Conservation (phyloP, 2,113 vertebrate genomes). For the Daubentonia madagascariensis region DNA sequence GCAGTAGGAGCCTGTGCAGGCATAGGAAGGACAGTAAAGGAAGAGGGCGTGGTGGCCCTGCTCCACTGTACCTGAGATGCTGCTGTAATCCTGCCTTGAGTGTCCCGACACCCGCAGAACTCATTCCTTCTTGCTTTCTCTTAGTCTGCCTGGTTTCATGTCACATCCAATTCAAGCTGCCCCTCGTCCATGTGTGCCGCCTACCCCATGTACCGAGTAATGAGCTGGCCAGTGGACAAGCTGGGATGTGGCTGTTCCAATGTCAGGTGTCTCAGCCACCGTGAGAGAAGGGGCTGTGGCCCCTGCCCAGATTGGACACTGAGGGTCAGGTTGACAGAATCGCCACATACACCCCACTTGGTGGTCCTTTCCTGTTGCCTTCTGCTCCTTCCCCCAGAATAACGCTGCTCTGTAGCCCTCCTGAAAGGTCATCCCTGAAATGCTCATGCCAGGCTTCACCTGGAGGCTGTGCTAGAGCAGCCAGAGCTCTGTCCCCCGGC, state of each 20-base stretch:
- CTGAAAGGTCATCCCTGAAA: neutral
- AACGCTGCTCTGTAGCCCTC: neutral
- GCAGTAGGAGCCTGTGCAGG: neutral
- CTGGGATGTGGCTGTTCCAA: neutral
- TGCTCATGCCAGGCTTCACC: neutral
- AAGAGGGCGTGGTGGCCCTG: neutral
- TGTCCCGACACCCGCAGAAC: neutral
- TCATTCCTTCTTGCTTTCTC: neutral
- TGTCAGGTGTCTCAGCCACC: neutral
- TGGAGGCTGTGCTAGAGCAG: neutral
- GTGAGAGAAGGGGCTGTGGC: neutral
- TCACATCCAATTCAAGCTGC: neutral
- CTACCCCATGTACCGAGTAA: neutral
- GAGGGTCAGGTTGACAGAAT: neutral
- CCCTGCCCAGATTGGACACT: neutral
- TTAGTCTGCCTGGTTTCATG: neutral
- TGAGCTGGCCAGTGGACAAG: neutral
- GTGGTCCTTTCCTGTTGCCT: neutral
- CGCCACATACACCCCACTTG: neutral
- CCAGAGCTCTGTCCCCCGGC: accelerated
- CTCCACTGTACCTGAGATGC: neutral
- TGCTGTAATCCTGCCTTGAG: too few species aligned
- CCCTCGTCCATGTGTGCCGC: neutral
- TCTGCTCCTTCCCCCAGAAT: neutral
- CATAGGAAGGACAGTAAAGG: neutral